phyloP scores from a whole-genome alignment of 64 coral and sea anemone species.

The Montipora capricornis region DNA sequence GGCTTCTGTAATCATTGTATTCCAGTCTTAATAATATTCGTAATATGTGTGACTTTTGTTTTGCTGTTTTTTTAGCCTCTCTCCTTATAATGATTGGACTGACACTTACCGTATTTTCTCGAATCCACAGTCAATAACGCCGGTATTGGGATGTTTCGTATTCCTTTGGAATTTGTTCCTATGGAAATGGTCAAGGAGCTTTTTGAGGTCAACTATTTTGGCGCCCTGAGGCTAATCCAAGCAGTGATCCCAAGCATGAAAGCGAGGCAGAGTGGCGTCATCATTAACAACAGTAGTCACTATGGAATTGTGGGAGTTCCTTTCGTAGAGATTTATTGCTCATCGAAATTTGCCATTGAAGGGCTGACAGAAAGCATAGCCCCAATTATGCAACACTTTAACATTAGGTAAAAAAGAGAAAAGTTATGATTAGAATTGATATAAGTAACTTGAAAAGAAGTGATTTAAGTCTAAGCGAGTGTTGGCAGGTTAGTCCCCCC shows the following conservation, averaged over 20 bases:
- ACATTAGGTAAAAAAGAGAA: constrained; percentile 44
- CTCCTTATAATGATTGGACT: too few relatives aligned
- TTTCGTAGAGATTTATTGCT: constrained; percentile 56
- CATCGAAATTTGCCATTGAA: constrained; percentile 78
- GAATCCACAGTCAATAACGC: constrained; percentile 63
- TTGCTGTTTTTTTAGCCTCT: too few relatives aligned
- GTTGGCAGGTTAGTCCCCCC: too few relatives aligned
- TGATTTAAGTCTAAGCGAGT: background rate
- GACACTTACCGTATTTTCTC: too few relatives aligned
- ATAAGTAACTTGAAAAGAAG: background rate
- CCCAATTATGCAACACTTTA: constrained; percentile 55
- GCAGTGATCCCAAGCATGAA: constrained; percentile 71
- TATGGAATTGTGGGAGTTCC: constrained; percentile 48
- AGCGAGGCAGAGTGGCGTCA: constrained; percentile 30
- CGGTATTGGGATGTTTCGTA: constrained; percentile 14
- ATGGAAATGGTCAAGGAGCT: constrained; percentile 40
- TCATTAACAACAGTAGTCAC: constrained; percentile 63
- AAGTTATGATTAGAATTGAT: background rate
- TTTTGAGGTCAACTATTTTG: constrained; percentile 73
- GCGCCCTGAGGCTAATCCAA: constrained; percentile 51
- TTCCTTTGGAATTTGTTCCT: constrained; percentile 13
- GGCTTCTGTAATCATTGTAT: too few relatives aligned
- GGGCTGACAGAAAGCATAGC: constrained; percentile 61
- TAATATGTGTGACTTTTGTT: too few relatives aligned
- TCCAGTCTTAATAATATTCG: too few relatives aligned